Base-by-base conservation (phyloP, 2,888 invertebrate genomes). In the Plagiodera versicolora region DNA sequence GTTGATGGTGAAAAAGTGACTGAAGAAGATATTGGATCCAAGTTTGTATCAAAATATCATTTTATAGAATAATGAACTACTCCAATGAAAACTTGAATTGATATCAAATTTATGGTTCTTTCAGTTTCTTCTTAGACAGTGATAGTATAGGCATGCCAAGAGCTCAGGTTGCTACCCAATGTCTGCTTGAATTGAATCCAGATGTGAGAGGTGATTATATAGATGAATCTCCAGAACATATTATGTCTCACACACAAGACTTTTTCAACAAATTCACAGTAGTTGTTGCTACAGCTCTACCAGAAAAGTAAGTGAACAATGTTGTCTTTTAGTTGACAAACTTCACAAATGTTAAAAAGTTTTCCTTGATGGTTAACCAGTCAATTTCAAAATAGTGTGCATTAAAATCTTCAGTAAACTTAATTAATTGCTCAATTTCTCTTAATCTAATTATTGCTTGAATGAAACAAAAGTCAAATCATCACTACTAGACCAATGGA, bases 141-240 rank as follows among this genome's bases (percentile, higher is more conserved):
- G 88, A 91, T 18, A 90, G 89, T 72, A 83, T 94, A 70, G 96
- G 95, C 0, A 85, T 89, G 75, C 89, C 92, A 16, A 86, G 95
- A 77, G 97, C 95, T 0, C 87, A 92, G 72, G 89, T 91, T 63
- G 88, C 94, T 0, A 89, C 92, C 58, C 88, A 92, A 67, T 83
- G 93, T 54, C 81, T 98, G 56, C 81, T 92, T 62, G 98, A 98
- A 82, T 80, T 98, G 51, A 98, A 98, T 83, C 86, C 91, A 1
- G 95, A 97, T 78, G 98, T 96, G 0, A 86, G 89, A 74, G 98
- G 98, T 0, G 93, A 95, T 81, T 94, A 89, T 74, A 90, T 98
- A 20, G 95, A 94, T 74, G 96, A 97, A 82, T 89, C 89, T 63
- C 85, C 91, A 30, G 94, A 95, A 71, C 89, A 90, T 77, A 86